Evolutionary conservation across 2,113 vertebrate genomes (phyloP).

Genomic region (Alexandromys fortis): DNA sequence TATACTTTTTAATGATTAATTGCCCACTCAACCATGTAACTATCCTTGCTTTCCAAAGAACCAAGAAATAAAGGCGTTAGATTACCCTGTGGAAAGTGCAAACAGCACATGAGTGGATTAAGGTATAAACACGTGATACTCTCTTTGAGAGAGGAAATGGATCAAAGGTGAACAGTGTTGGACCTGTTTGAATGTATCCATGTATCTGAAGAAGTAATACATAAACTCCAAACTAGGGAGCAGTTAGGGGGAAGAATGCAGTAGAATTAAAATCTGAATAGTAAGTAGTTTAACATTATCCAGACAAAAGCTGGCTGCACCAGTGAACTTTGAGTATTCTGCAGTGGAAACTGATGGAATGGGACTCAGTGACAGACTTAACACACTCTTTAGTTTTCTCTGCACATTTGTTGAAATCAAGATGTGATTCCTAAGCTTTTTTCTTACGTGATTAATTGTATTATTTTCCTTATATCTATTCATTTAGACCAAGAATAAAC

Average conservation of each 20-base stretch:
- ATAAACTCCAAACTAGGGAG: slow-evolving; percentile 35
- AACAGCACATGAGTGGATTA: slow-evolving; percentile 22
- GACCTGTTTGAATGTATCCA: slow-evolving; percentile 33
- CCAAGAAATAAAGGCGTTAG: slow-evolving; percentile 1
- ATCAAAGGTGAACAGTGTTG: background rate
- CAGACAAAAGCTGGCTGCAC: background rate
- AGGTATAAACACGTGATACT: background rate
- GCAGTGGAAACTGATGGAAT: background rate
- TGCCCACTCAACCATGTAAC: slow-evolving; percentile 34
- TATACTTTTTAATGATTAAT: slow-evolving; percentile 42
- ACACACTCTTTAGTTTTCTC: background rate
- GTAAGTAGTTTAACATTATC: background rate
- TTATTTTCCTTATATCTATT: slow-evolving; percentile 9
- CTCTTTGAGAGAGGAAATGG: slow-evolving; percentile 39
- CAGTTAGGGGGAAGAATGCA: background rate
- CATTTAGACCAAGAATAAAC: slow-evolving; percentile 35
- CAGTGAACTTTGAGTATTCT: background rate
- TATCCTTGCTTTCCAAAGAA: slow-evolving; percentile 35
- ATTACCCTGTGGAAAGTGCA: slow-evolving; percentile 38
- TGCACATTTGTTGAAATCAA: background rate
- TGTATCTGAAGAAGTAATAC: slow-evolving; percentile 4
- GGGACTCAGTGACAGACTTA: background rate
- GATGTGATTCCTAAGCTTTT: background rate
- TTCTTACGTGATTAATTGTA: slow-evolving; percentile 26
- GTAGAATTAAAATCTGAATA: background rate